phyloP scores from a whole-genome alignment of 2,113 vertebrate genomes.

The Chiloscyllium plagiosum region DNA sequence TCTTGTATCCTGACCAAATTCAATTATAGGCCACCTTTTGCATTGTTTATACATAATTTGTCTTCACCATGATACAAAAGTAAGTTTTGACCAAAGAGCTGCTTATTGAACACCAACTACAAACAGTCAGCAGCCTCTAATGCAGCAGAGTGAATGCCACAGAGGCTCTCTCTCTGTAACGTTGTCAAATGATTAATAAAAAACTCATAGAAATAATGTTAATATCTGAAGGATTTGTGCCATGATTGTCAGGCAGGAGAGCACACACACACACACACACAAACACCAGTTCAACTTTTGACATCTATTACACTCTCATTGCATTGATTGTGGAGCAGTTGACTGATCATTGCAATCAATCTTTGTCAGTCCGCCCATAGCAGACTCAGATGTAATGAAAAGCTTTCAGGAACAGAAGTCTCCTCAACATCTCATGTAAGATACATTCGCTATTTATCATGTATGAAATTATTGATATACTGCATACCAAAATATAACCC shows the following conservation, averaged over 20 bases:
- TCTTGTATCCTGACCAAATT: neutral
- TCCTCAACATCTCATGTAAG: neutral
- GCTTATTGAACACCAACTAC: neutral
- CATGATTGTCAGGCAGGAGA: too few relatives aligned
- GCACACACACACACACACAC: too few relatives aligned
- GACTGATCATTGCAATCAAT: neutral
- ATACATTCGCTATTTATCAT: neutral
- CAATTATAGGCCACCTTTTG: neutral
- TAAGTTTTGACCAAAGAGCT: neutral
- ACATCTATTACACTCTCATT: too few relatives aligned
- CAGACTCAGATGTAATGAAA: neutral
- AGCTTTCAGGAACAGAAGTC: neutral
- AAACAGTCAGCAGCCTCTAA: neutral
- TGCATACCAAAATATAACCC: neutral
- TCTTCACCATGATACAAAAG: neutral
- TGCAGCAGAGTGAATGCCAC: neutral
- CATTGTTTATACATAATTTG: neutral
- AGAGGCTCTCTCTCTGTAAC: neutral
- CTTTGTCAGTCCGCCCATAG: neutral
- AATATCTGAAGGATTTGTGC: neutral
- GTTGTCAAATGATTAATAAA: neutral
- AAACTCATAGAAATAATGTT: neutral
- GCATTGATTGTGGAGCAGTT: too few relatives aligned
- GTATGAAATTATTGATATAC: neutral
- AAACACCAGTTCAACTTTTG: too few relatives aligned